Conservation (phyloP, 2,797 vertebrate genomes). For the Microhierax caerulescens region DNA sequence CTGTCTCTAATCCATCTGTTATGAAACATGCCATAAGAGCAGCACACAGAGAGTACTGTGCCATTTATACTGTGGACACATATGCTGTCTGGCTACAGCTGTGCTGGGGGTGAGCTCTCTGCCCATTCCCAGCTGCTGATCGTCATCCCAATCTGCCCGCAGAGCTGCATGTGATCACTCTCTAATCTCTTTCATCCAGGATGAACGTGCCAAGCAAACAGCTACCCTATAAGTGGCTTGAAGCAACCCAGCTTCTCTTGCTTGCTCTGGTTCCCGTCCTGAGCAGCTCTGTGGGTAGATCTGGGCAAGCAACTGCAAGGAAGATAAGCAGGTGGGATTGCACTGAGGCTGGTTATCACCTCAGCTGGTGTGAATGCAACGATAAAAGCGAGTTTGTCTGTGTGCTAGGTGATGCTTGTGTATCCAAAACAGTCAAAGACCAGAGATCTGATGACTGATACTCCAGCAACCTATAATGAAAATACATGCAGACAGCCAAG, state of each 20-base stretch:
- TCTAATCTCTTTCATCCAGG: accelerated
- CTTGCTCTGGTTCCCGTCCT: accelerated
- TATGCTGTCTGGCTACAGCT: not conserved
- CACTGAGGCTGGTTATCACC: accelerated
- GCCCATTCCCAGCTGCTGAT: not conserved
- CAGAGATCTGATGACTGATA: too few relatives aligned
- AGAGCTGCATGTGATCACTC: not conserved
- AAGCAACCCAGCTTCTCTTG: accelerated
- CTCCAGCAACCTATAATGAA: not conserved
- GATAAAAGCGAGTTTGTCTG: accelerated
- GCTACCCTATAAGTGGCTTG: not conserved
- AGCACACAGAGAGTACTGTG: not conserved
- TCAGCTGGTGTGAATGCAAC: accelerated
- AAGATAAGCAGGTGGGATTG: not conserved
- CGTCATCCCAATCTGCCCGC: accelerated
- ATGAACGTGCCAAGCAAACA: not conserved
- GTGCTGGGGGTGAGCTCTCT: not conserved
- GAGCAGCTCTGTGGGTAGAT: accelerated
- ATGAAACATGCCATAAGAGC: not conserved
- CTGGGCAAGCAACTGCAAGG: accelerated
- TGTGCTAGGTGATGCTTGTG: not conserved
- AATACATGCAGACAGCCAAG: accelerated
- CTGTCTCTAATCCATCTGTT: not conserved
- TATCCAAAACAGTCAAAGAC: too few relatives aligned
- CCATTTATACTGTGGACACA: accelerated